phyloP scores from a whole-genome alignment of 2,113 vertebrate species.

The Centropus bengalensis region DNA sequence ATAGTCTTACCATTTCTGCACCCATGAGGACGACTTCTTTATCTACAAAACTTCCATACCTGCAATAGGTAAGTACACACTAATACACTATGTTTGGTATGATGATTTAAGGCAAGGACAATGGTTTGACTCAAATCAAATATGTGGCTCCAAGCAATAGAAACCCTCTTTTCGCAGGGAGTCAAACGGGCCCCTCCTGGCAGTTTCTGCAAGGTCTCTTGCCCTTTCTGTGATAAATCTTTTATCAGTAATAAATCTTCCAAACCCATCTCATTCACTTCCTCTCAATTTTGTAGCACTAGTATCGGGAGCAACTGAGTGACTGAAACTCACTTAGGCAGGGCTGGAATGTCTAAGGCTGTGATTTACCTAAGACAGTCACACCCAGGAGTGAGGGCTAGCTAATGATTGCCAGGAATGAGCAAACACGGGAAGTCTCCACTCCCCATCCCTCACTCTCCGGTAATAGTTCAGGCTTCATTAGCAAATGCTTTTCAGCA shows the following conservation, averaged over 20 bases:
- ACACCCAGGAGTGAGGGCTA: background rate
- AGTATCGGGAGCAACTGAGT: background rate
- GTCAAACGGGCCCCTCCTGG: background rate
- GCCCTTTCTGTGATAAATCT: background rate
- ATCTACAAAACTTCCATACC: background rate
- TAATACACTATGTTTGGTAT: background rate
- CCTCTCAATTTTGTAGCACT: background rate
- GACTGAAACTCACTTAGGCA: conserved; percentile 22
- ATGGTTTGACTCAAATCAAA: background rate
- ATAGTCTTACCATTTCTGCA: background rate
- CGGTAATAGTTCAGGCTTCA: conserved; percentile 1
- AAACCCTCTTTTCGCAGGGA: background rate
- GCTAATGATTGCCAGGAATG: conserved; percentile 38
- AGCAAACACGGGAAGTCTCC: background rate
- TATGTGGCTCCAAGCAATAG: background rate
- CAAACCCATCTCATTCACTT: background rate
- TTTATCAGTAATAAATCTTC: background rate
- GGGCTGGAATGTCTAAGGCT: background rate
- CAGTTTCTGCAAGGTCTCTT: background rate
- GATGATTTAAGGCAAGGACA: background rate
- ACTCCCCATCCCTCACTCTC: background rate
- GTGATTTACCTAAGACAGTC: conserved; percentile 28
- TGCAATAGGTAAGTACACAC: background rate
- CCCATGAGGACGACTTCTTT: background rate
- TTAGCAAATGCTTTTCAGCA: conserved; percentile 20